Evolutionary conservation across 1,140 invertebrate species (phyloP).

Genomic region (Lethrus apterus): DNA sequence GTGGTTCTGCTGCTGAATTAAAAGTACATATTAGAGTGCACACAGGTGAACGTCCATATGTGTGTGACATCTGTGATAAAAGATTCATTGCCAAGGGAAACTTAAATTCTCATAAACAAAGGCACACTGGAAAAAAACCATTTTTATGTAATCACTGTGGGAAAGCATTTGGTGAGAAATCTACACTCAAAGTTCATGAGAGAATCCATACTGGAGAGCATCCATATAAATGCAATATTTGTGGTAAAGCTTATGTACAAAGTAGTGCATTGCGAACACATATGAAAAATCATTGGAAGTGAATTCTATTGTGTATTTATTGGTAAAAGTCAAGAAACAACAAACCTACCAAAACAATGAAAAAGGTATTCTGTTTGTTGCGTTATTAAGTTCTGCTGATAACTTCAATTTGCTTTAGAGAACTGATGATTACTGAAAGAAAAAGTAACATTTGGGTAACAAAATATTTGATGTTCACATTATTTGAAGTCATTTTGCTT

Average conservation of each 20-base stretch:
- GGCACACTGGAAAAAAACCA: background rate
- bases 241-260: slow-evolving; percentile 56
- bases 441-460: too few relatives aligned
- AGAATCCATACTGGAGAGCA: slow-evolving; percentile 68
- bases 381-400: too few relatives aligned
- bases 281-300: slow-evolving; percentile 14
- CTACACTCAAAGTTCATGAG: slow-evolving; percentile 66
- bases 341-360: slow-evolving; percentile 1
- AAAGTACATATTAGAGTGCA: slow-evolving; percentile 18
- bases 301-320: background rate
- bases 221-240: slow-evolving; percentile 62
- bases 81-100: background rate
- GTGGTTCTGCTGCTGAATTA: slow-evolving; percentile 19
- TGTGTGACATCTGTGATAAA: slow-evolving; percentile 21
- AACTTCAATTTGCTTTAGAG: too few relatives aligned
- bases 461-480: too few relatives aligned
- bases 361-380: too few relatives aligned
- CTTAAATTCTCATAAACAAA: background rate
- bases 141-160: slow-evolving; percentile 18
- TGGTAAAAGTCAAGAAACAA: too few relatives aligned
- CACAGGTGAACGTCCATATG: slow-evolving; percentile 39
- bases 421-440: too few relatives aligned
- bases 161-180: slow-evolving; percentile 53
- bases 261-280: slow-evolving; percentile 52
- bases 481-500: too few relatives aligned